phyloP scores from a whole-genome alignment of 2,113 vertebrate genomes.

The Menidia beryllina region DNA sequence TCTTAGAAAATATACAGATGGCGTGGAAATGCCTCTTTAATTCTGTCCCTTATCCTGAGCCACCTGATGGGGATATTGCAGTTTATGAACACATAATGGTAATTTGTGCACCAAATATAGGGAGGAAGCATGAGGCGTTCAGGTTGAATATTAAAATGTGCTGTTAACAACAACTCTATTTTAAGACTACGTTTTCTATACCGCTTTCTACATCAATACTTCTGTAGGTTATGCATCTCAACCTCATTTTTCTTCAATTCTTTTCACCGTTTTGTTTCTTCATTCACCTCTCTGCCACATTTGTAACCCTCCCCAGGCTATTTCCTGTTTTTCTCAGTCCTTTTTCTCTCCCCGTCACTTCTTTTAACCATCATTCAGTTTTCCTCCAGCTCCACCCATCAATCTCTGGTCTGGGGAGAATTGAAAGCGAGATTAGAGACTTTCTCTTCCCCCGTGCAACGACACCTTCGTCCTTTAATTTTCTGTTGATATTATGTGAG shows the following conservation, averaged over 20 bases:
- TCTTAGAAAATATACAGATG: no score
- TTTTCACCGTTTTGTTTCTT: constrained; percentile 24
- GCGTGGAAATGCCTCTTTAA: no score
- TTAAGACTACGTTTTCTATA: no score
- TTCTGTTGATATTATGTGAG: constrained; percentile 47
- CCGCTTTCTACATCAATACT: no score
- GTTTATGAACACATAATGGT: no score
- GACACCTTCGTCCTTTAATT: constrained; percentile 44
- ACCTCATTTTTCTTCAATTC: constrained; percentile 11
- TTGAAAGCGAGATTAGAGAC: constrained; percentile 37
- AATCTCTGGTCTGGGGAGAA: constrained; percentile 45
- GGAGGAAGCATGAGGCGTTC: no score
- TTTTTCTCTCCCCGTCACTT: constrained; percentile 40
- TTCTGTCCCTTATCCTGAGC: no score
- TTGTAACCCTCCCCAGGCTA: constrained; percentile 30
- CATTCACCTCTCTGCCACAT: constrained; percentile 18
- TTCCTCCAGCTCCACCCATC: constrained; percentile 58
- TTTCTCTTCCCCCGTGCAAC: constrained; percentile 15
- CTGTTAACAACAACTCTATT: no score
- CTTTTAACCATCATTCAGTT: constrained; percentile 51
- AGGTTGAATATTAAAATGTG: no score
- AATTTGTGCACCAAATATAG: no score
- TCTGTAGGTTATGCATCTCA: no score
- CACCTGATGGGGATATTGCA: no score
- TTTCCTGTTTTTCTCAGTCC: constrained; percentile 50